phyloP scores from a whole-genome alignment of 2,113 vertebrate genomes.

The Dasyurus viverrinus region DNA sequence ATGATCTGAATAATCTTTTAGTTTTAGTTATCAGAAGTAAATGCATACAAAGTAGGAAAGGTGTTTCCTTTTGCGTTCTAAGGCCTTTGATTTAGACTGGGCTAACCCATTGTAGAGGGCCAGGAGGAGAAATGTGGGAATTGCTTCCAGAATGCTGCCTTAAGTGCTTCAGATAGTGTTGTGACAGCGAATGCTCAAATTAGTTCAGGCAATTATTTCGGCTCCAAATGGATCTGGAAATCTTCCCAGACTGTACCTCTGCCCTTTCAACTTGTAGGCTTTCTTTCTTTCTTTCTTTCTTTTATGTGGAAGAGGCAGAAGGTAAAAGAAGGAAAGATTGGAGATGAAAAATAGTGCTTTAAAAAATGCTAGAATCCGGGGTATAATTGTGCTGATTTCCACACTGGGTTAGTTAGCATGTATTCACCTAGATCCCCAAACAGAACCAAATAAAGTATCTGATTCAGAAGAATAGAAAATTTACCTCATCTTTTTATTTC shows the following conservation, averaged over 20 bases:
- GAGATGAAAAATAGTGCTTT: background rate
- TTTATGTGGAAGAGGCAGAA: background rate
- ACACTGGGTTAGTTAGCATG: background rate
- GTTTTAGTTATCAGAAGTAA: background rate
- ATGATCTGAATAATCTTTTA: background rate
- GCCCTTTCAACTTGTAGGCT: background rate
- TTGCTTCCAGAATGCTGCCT: background rate
- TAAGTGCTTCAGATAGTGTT: background rate
- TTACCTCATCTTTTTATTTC: background rate
- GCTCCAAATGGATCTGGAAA: background rate
- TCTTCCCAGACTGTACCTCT: background rate
- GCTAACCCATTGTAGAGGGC: background rate
- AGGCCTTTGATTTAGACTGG: background rate
- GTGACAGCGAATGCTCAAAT: rapidly evolving
- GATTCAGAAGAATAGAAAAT: background rate
- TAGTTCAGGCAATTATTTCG: background rate
- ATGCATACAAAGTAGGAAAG: background rate
- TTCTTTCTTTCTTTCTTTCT: background rate
- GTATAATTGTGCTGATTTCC: background rate
- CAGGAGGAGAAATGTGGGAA: background rate
- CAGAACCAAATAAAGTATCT: background rate
- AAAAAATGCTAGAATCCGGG: background rate
- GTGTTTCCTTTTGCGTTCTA: background rate
- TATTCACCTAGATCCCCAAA: background rate
- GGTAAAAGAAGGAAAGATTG: background rate